These are phyloP conservation scores for Cybosia mesomella DNA, from an alignment of 2,888 invertebrate genomes.

Conservation along the genomic window DNA sequence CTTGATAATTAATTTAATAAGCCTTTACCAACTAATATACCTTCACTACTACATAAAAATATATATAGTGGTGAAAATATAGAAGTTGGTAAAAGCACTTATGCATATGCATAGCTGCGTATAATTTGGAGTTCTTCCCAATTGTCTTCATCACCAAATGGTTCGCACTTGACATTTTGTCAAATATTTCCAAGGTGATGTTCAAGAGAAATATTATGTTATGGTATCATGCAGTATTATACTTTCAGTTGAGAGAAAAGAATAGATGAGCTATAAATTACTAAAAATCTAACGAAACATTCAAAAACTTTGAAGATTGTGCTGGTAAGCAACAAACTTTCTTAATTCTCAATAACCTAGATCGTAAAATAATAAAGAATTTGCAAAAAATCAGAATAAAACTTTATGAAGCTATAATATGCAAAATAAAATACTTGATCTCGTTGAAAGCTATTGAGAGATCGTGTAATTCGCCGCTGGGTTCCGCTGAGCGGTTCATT, in stretches of 20 bases:
- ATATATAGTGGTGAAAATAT: too few species aligned
- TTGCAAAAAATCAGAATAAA: conserved; percentile 59
- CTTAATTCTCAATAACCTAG: conserved; percentile 55
- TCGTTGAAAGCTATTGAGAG: conserved; percentile 52
- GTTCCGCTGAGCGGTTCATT: conserved; percentile 60
- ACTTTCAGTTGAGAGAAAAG: neutral
- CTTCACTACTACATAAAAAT: neutral
- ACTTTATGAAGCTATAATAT: conserved; percentile 63
- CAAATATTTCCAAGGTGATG: neutral
- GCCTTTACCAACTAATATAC: neutral
- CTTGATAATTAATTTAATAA: neutral
- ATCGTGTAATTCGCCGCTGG: conserved; percentile 51
- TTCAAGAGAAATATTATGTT: neutral
- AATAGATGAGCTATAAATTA: conserved; percentile 1
- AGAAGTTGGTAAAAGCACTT: neutral
- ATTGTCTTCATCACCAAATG: conserved; percentile 27
- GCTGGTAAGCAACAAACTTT: neutral
- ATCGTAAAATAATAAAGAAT: conserved; percentile 56
- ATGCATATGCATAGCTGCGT: neutral
- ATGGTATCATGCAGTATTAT: neutral
- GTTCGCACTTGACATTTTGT: conserved; percentile 25
- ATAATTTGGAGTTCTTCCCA: conserved; percentile 29
- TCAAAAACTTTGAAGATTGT: neutral
- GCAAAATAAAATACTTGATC: conserved; percentile 67
- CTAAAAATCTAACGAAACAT: neutral